Percentiles rank a stretch among this genome's conserved stretches.
Evolutionary conservation across 2,797 vertebrate species (phyloP).

Genomic region (Nannoperca australis): DNA sequence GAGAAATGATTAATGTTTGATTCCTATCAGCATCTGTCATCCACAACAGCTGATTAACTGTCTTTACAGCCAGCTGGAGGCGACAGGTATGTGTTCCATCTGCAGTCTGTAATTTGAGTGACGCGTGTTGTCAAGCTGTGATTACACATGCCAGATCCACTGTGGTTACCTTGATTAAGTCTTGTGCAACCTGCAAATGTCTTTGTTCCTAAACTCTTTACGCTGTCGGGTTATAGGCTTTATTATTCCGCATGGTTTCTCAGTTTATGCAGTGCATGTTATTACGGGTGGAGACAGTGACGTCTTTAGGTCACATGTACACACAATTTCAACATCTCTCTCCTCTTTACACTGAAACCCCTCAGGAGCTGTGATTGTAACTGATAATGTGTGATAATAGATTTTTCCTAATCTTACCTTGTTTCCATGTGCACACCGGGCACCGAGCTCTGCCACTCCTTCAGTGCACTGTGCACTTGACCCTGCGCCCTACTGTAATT

Average conservation of each 20-base stretch:
- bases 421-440: constrained; percentile 22
- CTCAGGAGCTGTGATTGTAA: constrained; percentile 2
- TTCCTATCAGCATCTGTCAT: constrained; percentile 47
- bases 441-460: constrained; percentile 4
- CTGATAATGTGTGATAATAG: constrained; percentile 33
- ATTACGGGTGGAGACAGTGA: background rate
- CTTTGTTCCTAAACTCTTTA: background rate
- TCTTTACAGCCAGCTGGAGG: constrained; percentile 36
- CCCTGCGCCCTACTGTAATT: constrained; percentile 18
- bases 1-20: constrained; percentile 40
- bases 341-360: constrained; percentile 4
- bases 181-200: constrained; percentile 30
- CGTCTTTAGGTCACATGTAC: background rate
- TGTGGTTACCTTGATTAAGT: constrained; percentile 34
- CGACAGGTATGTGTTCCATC: constrained; percentile 37
- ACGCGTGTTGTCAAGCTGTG: constrained; percentile 21
- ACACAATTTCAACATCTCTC: background rate
- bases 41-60: constrained; percentile 40
- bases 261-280: constrained; percentile 4
- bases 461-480: constrained; percentile 5
- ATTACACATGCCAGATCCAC: constrained; percentile 18
- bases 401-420: constrained; percentile 37
- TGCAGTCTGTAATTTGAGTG: constrained; percentile 51
- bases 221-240: background rate
- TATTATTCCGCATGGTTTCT: background rate